Evolutionary conservation across 2,797 vertebrate species (phyloP), one percentile per base, ranked within the genome.

Genomic region (Gephyroberyx darwinii): DNA sequence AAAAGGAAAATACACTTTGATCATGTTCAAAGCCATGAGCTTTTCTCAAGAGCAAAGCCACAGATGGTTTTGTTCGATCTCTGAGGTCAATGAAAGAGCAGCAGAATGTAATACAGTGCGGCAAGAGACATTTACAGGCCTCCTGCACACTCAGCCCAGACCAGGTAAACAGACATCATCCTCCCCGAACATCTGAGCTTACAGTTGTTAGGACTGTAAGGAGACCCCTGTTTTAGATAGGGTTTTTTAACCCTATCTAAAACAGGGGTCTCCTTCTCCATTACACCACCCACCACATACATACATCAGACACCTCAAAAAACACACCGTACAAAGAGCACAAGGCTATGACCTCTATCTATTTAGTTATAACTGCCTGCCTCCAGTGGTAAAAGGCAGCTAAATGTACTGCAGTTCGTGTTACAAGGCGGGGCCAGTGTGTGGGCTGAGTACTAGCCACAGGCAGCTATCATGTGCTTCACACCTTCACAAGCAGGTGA

Each of bases 291-390:
- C 16, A 26, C 68, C 17, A 20, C 37, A 16, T 16, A 30, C 43
- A 52, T 41, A 33, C 50, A 57, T 47, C 35, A 58, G 55, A 71
- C 20, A 20, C 35, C n/a, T 53, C 2, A 9, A 26, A n/a, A 74
- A 0, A 13, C 61, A 52, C 35, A n/a, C 35, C 10, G 54, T 51
- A 19, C 65, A 67, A 68, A 67, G 76, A 74, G 65, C 59, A 73
- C 43, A 62, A 57, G 69, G 78, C 50, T 62, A n/a, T 55, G 65
- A 82, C 84, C 82, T 82, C 75, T 63, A 8, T 41, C 17, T 20
- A 30, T 76, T 69, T 87, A 82, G 84, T 79, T 83, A 69, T 75
- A 89, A 82, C 84, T 39, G 65, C 8, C 14, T 39, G 50, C 16
- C 16, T 52, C 8, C 14, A 20, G 71, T 83, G 75, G 76, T 39